A percentile compares a stretch with the other conserved stretches of the same genome.
Evolutionary conservation across 2,888 invertebrate genomes (phyloP).

Genomic region (Halictus quadricinctus): DNA sequence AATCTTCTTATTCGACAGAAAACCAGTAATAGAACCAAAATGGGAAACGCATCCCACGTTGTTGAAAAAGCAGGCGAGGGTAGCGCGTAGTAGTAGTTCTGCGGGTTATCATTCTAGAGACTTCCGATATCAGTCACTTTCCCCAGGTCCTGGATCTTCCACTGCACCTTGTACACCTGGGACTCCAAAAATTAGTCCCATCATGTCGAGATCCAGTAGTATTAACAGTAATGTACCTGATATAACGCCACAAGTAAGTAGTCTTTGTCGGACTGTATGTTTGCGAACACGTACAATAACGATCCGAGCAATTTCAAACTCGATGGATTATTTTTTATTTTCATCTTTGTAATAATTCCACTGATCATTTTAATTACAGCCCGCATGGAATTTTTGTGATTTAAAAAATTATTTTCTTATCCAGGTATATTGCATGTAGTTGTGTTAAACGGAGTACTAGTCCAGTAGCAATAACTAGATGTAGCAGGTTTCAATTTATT

Average conservation of each 20-base stretch:
- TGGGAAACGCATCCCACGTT: constrained; percentile 80
- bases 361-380: constrained; percentile 74
- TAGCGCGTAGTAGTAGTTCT: constrained; percentile 80
- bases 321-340: constrained; percentile 11
- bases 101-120: constrained; percentile 79
- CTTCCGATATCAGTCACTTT: constrained; percentile 78
- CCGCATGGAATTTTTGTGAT: constrained; percentile 78
- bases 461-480: constrained; percentile 7
- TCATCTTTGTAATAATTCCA: constrained; percentile 32
- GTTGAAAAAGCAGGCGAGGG: constrained; percentile 75
- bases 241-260: constrained; percentile 72
- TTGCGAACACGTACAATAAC: background rate
- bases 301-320: background rate
- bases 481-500: constrained; percentile 15
- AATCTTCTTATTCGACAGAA: constrained; percentile 65
- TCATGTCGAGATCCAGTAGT: constrained; percentile 78
- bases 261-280: background rate
- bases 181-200: constrained; percentile 80
- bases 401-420: constrained; percentile 78
- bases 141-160: constrained; percentile 76
- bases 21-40: constrained; percentile 77
- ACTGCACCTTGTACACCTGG: constrained; percentile 80
- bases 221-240: constrained; percentile 79
- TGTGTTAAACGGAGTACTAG: constrained; percentile 20
- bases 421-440: constrained; percentile 71